Evolutionary conservation across 2,888 invertebrate genomes (phyloP).

Genomic region (Cheilosia urbana): DNA sequence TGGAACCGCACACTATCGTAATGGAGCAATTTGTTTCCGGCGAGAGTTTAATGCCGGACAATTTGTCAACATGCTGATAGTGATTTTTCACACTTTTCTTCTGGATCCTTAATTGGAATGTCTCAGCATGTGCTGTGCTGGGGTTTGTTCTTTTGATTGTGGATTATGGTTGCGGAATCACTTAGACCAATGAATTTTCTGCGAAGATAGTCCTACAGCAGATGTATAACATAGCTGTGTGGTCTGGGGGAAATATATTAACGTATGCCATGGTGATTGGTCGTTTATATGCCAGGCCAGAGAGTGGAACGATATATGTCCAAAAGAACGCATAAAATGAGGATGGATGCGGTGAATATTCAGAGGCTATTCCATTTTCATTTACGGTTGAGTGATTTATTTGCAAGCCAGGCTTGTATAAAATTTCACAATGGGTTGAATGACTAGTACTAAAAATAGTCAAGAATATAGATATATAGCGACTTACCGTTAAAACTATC

Average conservation of each 20-base stretch:
- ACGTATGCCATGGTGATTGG: constrained; percentile 15
- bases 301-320: constrained; percentile 1
- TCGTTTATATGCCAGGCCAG: constrained; percentile 6
- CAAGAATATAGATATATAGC: no score
- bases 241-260: constrained; percentile 19
- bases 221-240: constrained; percentile 39
- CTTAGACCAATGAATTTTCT: constrained; percentile 67
- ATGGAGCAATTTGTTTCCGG: constrained; percentile 69
- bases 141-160: constrained; percentile 34
- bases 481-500: constrained; percentile 56
- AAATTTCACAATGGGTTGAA: no score
- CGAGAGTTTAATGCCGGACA: constrained; percentile 65
- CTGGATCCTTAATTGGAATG: constrained; percentile 70
- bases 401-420: no score
- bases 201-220: constrained; percentile 14
- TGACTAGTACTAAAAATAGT: no score
- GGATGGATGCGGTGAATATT: neutral
- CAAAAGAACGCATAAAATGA: neutral
- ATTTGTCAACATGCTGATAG: constrained; percentile 74
- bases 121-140: constrained; percentile 39
- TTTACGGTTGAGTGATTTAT: neutral
- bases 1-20: constrained; percentile 53
- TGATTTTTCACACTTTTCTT: constrained; percentile 74
- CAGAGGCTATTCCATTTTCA: neutral
- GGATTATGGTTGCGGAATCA: constrained; percentile 50